These are phyloP conservation scores for Argentina silus DNA, from an alignment of 2,797 vertebrate genomes.

Conservation along the genomic window DNA sequence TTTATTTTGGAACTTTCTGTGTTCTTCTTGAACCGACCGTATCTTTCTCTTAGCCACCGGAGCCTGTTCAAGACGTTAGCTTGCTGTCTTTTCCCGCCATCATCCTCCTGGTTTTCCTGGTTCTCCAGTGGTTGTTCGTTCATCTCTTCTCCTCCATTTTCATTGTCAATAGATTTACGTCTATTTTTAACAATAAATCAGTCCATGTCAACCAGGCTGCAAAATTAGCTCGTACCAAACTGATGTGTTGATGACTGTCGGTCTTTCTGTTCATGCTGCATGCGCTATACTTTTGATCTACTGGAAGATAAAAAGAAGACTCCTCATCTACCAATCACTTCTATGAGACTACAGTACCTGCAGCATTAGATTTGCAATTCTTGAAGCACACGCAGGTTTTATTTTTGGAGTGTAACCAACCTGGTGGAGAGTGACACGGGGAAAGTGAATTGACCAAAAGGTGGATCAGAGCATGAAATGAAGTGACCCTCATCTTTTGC, in stretches of 20 bases:
- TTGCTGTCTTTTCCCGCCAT: background rate
- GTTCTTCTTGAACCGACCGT: constrained; percentile 1
- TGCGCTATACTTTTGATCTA: background rate
- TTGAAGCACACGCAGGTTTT: background rate
- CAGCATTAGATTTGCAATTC: too few species aligned
- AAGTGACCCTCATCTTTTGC: constrained; percentile 27
- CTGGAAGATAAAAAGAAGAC: too few species aligned
- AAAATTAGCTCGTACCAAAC: background rate
- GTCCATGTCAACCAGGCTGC: background rate
- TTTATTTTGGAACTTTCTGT: constrained; percentile 1
- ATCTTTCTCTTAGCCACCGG: background rate
- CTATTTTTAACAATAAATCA: background rate
- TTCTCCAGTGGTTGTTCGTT: background rate
- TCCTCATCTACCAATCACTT: too few species aligned
- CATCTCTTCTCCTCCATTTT: background rate
- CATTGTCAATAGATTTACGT: background rate
- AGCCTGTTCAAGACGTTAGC: background rate
- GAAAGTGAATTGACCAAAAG: background rate
- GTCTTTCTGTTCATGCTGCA: background rate
- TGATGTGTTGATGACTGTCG: background rate
- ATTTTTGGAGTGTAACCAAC: background rate
- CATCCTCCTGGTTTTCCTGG: background rate
- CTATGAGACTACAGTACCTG: too few species aligned
- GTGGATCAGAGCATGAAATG: background rate
- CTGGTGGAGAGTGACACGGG: background rate